Evolutionary conservation across 64 coral and sea anemone genomes (phyloP).

Genomic region (Montipora efflorescens): DNA sequence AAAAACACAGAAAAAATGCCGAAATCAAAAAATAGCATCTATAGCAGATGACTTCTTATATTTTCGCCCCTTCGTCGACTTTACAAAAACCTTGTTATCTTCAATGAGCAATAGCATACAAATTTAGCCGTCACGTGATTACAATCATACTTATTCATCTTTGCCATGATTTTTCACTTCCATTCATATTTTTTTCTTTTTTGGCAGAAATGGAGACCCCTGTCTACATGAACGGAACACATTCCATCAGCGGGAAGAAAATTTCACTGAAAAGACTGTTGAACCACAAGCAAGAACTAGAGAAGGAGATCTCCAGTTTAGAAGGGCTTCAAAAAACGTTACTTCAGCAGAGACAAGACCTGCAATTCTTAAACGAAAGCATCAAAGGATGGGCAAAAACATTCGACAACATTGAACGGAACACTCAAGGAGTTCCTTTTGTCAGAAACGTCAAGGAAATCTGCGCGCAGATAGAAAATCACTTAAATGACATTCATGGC

Average conservation of each 20-base stretch:
- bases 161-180: neutral
- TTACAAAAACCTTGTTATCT: neutral
- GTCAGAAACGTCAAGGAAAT: conserved; percentile 94
- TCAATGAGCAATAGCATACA: no score
- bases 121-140: neutral
- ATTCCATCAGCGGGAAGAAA: conserved; percentile 67
- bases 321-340: conserved; percentile 84
- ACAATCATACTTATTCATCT: neutral
- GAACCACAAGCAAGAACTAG: conserved; percentile 71
- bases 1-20: no score
- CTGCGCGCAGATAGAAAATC: conserved; percentile 69
- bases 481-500: conserved; percentile 89
- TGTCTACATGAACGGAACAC: conserved; percentile 79
- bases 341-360: conserved; percentile 68
- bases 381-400: conserved; percentile 78
- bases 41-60: neutral
- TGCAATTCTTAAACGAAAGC: conserved; percentile 69
- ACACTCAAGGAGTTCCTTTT: conserved; percentile 90
- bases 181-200: neutral
- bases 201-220: conserved; percentile 75
- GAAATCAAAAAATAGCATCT: neutral
- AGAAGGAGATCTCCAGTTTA: conserved; percentile 58
- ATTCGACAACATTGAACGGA: conserved; percentile 81
- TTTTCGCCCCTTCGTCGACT: no score
- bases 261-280: conserved; percentile 83